Percentiles rank a stretch among this genome's conserved stretches.
Conservation (phyloP, 2,797 vertebrate species). For the Labeo calbasu region DNA sequence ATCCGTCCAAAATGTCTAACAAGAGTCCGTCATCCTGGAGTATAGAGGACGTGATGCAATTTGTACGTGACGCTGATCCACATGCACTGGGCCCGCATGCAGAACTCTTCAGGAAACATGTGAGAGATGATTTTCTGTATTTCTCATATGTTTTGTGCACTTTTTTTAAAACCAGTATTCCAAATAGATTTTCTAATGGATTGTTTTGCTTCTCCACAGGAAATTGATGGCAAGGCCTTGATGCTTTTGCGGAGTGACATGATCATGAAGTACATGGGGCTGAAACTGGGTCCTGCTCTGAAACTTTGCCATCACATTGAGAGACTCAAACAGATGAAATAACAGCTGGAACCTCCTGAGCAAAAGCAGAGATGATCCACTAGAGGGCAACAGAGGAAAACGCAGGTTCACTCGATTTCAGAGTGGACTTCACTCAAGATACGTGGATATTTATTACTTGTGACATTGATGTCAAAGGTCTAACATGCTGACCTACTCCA, state of each 20-base stretch:
- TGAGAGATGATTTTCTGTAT: slow-evolving; percentile 67
- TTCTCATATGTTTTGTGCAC: background rate
- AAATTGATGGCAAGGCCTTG: slow-evolving; percentile 93
- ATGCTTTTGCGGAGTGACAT: slow-evolving; percentile 91
- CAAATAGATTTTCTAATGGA: background rate
- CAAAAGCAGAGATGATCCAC: slow-evolving; percentile 33
- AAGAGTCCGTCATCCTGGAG: slow-evolving; percentile 88
- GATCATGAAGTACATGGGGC: slow-evolving; percentile 97
- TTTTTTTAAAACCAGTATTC: background rate
- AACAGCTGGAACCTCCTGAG: slow-evolving; percentile 63
- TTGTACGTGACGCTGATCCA: slow-evolving; percentile 92
- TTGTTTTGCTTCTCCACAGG: slow-evolving; percentile 76
- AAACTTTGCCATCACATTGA: slow-evolving; percentile 94
- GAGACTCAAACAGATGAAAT: slow-evolving; percentile 90
- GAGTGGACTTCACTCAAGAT: background rate
- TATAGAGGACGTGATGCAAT: slow-evolving; percentile 92
- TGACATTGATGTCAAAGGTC: background rate
- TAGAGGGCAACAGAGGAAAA: background rate
- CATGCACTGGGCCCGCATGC: slow-evolving; percentile 88
- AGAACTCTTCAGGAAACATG: slow-evolving; percentile 94
- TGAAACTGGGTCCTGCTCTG: slow-evolving; percentile 93
- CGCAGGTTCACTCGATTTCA: background rate
- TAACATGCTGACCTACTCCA: slow-evolving; percentile 1
- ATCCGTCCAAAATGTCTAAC: slow-evolving; percentile 69
- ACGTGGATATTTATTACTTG: background rate